These are phyloP conservation scores for Dermatemys mawii DNA, from an alignment of 2,113 vertebrate species.

Conservation along the genomic window DNA sequence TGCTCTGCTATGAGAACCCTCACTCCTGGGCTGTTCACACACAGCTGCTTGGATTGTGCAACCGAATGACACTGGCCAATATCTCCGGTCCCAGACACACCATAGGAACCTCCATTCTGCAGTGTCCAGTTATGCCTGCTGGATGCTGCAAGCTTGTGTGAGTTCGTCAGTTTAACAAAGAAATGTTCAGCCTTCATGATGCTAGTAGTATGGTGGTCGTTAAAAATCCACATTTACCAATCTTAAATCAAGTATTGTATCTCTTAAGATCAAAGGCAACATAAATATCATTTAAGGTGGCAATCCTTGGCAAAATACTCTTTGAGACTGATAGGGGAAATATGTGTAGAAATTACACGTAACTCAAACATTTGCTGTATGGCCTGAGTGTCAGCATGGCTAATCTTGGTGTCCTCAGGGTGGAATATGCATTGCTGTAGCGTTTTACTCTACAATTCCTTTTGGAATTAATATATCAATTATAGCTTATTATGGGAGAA, in stretches of 20 bases:
- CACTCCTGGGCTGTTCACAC: too few species aligned
- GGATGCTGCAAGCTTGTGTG: too few species aligned
- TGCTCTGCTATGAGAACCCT: too few species aligned
- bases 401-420: not conserved
- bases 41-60: too few species aligned
- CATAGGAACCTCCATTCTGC: too few species aligned
- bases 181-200: not conserved
- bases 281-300: not conserved
- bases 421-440: not conserved
- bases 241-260: not conserved
- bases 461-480: not conserved
- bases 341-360: not conserved
- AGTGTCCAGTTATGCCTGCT: too few species aligned
- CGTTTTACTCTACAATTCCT: not conserved
- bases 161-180: not conserved
- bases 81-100: too few species aligned
- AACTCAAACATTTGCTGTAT: not conserved
- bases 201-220: not conserved
- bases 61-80: too few species aligned
- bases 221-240: not conserved
- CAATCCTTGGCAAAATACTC: not conserved
- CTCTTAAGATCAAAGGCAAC: not conserved
- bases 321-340: not conserved
- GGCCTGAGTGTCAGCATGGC: not conserved
- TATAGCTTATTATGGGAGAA: not conserved